These are phyloP conservation scores for Epicauta chinensis DNA, from an alignment of 1,140 invertebrate genomes.

Conservation along the genomic window DNA sequence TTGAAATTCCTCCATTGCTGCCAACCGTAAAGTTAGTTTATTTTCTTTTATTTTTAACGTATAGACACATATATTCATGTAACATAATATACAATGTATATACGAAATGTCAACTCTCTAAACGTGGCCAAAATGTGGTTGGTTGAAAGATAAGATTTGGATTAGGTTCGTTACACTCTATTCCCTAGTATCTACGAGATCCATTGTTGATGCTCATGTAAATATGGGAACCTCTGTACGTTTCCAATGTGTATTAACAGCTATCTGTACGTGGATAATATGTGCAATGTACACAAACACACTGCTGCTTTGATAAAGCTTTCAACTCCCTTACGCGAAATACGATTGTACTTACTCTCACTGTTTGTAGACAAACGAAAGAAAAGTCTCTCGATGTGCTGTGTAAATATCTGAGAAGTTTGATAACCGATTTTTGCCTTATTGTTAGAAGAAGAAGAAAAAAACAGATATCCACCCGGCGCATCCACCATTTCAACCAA, in stretches of 20 bases:
- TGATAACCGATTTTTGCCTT: no score
- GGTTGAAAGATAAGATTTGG: slow-evolving; percentile 18
- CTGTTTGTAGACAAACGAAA: no score
- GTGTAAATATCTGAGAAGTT: no score
- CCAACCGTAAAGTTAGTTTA: no score
- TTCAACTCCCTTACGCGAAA: neutral
- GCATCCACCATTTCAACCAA: no score
- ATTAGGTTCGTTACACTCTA: slow-evolving; percentile 23
- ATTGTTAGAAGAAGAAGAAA: no score
- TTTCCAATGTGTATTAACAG: no score
- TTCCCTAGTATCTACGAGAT: slow-evolving; percentile 8
- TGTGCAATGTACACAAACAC: slow-evolving; percentile 8
- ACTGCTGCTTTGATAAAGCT: slow-evolving; percentile 4
- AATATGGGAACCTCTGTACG: slow-evolving; percentile 9
- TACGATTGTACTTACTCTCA: neutral
- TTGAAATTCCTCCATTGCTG: no score
- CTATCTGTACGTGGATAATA: neutral
- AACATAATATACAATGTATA: neutral
- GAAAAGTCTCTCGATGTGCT: no score
- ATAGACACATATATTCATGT: no score
- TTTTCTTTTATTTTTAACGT: no score
- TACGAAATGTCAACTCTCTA: slow-evolving; percentile 13
- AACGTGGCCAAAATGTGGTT: slow-evolving; percentile 12
- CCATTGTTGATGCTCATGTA: slow-evolving; percentile 14
- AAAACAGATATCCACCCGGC: no score